Percentiles rank a stretch among this genome's conserved stretches.
These are phyloP conservation scores for Gadopsis bispinosus DNA, from an alignment of 2,797 vertebrate genomes.

Conservation along the genomic window DNA sequence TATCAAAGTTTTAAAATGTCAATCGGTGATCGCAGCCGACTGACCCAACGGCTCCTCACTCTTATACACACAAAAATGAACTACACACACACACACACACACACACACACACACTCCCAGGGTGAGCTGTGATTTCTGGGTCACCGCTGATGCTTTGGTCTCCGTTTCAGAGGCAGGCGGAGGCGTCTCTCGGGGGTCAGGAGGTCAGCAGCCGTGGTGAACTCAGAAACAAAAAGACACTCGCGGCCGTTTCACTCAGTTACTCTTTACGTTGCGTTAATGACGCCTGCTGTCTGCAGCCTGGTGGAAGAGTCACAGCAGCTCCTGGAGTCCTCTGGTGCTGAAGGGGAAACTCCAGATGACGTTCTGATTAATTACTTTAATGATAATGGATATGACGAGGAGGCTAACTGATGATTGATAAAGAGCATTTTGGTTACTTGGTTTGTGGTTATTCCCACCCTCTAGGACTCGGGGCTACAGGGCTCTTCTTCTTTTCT, in stretches of 20 bases:
- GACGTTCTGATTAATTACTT: not conserved
- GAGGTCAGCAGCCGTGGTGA: constrained; percentile 49
- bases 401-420: too few relatives aligned
- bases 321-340: not conserved
- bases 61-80: not conserved
- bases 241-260: constrained; percentile 53
- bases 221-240: constrained; percentile 44
- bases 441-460: not conserved
- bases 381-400: not conserved
- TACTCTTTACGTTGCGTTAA: constrained; percentile 43
- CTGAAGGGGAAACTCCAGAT: not conserved
- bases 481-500: too few relatives aligned
- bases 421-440: too few relatives aligned
- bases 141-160: constrained; percentile 70
- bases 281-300: constrained; percentile 43
- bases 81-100: constrained; percentile 15
- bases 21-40: not conserved
- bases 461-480: too few relatives aligned
- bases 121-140: constrained; percentile 73
- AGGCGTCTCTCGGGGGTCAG: constrained; percentile 50
- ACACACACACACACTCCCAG: constrained; percentile 39
- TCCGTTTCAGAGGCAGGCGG: constrained; percentile 61
- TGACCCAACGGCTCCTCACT: not conserved
- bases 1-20: not conserved
- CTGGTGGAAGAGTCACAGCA: not conserved